Base-by-base conservation (phyloP, 1,140 invertebrate genomes). In the Antheraea mylitta region DNA sequence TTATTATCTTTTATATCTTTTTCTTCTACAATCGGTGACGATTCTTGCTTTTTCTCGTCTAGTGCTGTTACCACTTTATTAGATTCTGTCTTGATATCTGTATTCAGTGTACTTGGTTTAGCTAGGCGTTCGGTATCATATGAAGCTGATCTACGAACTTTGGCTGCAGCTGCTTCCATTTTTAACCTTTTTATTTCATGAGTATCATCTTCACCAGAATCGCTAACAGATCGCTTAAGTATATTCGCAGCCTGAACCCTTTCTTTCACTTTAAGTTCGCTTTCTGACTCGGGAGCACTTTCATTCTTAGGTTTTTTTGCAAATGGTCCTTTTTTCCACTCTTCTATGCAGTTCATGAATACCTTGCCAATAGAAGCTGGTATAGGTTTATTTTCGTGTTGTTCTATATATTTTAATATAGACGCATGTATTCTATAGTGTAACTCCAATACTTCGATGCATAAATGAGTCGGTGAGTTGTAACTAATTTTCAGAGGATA, bases 361-460 rank as follows among this genome's bases (percentile, higher is more conserved):
- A 91, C 85, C 78, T 92, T 92, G 7, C 92, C 91, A 0, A 92
- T 85, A 18, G 88, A 86, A 64, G 73, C 66, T 10, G 86, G 86
- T 75, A 93, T 93, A 5, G 83, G 82, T 80, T 93, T 93, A 74
- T 90, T 92, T 75, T 93, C 92, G 69, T 96, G 94, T 71, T 95
- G 94, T 79, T 98, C 95, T 42, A 98, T 90, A 85, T 96, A 96
- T 87, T 98, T 99, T 4, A 99, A 90, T 79, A 97, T 96, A 58
- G 96, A 96, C 0, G 96, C 96, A 86, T 99, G 97, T 58, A 97
- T 95, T 76, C 96, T 92, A 84, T 97, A 97, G 83, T 96, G 95
- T 8, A 96, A 94, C 91, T 99, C 98, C 18, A 99, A 89, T 0
- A 97, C 96, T 93, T 99, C 98, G n/a, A 99, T 95, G 6, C 97